phyloP scores from a whole-genome alignment of 2,113 vertebrate species.

The Nibea albiflora region DNA sequence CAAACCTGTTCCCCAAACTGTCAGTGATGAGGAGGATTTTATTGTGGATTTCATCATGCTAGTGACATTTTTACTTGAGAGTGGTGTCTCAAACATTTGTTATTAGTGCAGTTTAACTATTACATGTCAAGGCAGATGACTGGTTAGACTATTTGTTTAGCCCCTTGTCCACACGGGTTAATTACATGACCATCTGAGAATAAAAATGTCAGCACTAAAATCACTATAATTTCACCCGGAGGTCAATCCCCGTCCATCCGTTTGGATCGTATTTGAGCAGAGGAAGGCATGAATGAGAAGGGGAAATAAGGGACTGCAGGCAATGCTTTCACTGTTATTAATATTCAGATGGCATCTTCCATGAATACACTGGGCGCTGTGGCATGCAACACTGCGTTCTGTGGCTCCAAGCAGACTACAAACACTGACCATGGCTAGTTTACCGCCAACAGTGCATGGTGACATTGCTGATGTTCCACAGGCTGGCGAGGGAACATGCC shows the following conservation, averaged over 20 bases:
- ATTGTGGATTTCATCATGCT: conserved; percentile 40
- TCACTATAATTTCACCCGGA: conserved; percentile 37
- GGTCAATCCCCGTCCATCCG: conserved; percentile 4
- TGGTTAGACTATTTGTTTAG: not conserved
- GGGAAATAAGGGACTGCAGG: conserved; percentile 52
- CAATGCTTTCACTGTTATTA: conserved; percentile 54
- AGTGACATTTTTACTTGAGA: conserved; percentile 17
- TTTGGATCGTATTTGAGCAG: conserved; percentile 35
- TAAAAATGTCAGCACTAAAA: conserved; percentile 6
- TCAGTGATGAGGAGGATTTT: conserved; percentile 32
- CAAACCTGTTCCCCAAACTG: conserved; percentile 39
- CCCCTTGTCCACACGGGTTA: not conserved
- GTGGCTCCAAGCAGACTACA: conserved; percentile 55
- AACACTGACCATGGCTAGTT: conserved; percentile 65
- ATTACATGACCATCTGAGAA: conserved; percentile 5
- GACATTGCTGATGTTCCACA: conserved; percentile 72
- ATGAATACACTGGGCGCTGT: conserved; percentile 48
- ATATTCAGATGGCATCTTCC: conserved; percentile 72
- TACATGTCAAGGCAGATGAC: conserved; percentile 26
- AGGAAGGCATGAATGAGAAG: conserved; percentile 35
- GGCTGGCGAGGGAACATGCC: conserved; percentile 67
- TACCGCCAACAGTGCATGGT: conserved; percentile 68
- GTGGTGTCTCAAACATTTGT: conserved; percentile 7
- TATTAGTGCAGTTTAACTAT: conserved; percentile 21
- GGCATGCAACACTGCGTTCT: conserved; percentile 48